These are phyloP conservation scores for Pogonocichla stellata DNA, from an alignment of 2,113 vertebrate genomes.

Conservation along the genomic window DNA sequence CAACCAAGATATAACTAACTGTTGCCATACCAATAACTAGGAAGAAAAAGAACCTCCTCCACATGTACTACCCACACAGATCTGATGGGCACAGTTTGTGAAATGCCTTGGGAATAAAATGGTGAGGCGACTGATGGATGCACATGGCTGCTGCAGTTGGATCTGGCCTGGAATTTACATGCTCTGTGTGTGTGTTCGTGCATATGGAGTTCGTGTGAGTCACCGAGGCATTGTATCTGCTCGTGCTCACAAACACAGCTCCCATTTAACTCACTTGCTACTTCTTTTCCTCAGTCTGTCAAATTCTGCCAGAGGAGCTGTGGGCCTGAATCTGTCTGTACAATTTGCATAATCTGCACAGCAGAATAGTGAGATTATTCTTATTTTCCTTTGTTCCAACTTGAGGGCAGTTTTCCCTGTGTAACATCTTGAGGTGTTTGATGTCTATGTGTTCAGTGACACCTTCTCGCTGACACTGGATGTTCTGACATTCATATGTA, in stretches of 20 bases:
- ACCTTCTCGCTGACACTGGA: background rate
- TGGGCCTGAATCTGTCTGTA: background rate
- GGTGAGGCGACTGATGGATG: background rate
- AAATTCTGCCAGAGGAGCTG: background rate
- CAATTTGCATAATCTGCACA: background rate
- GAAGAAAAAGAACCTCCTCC: constrained; percentile 61
- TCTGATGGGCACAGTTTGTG: constrained; percentile 35
- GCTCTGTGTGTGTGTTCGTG: background rate
- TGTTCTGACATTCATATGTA: background rate
- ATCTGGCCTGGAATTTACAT: background rate
- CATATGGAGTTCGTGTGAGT: background rate
- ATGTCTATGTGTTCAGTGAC: background rate
- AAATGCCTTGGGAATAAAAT: constrained; percentile 20
- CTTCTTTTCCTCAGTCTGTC: background rate
- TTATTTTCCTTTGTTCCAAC: background rate
- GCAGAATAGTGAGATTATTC: background rate
- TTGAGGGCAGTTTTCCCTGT: background rate
- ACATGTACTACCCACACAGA: constrained; percentile 50
- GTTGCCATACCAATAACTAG: constrained; percentile 54
- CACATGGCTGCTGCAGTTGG: background rate
- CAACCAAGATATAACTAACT: constrained; percentile 34
- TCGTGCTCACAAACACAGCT: background rate
- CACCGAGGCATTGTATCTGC: background rate
- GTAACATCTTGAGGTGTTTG: background rate
- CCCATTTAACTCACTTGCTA: background rate